Base-by-base conservation (phyloP, 2,113 vertebrate genomes). In the Etheostoma spectabile region DNA sequence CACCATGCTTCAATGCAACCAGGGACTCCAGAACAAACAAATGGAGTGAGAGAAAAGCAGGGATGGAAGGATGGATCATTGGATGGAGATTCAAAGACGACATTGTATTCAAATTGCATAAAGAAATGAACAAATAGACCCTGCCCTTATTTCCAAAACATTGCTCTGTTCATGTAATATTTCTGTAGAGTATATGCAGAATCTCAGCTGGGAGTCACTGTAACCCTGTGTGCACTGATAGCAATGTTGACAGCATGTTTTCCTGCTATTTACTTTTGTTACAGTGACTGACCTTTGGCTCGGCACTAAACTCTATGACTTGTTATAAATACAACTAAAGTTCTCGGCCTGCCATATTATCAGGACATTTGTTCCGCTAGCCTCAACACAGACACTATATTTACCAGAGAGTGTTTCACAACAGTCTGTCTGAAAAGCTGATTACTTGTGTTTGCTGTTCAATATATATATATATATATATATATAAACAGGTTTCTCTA, bases 1-100 rank as follows among this genome's bases (percentile, higher is more conserved):
- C 77, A 82, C 38, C 70, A 67, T 63, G 65, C 38, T 70, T 85
- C 78, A 83, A 81, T 73, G 76, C 53, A 64, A 22, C 46, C 22
- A 8, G 70, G 71, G 71, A 80, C 66, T 85, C 51, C 46, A 65
- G 62, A 33, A 55, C 66, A 71, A 73, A 74, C 56, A 52, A 76
- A 70, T 3, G 27, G 65, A 73, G 49, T 21, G 65, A 48, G 30
- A 57, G 48, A 68, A 49, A 61, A 62, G 42, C 73, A 53, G 63
- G 52, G 74, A 4, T 15, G 71, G 75, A 62, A 24, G 62, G 8
- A 2, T 45, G 61, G 46, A 68, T 57, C 18, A 1, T 1, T 62
- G 65, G 15, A 24, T 4, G 53, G 21, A 61, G 48, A 66, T 2
- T 21, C 22, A n/a, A 59, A 60, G 24, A 60, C 30, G 33, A 33